Percentiles rank a stretch among this genome's conserved stretches.
phyloP scores from a whole-genome alignment of 2,797 vertebrate species.

The Mus caroli region DNA sequence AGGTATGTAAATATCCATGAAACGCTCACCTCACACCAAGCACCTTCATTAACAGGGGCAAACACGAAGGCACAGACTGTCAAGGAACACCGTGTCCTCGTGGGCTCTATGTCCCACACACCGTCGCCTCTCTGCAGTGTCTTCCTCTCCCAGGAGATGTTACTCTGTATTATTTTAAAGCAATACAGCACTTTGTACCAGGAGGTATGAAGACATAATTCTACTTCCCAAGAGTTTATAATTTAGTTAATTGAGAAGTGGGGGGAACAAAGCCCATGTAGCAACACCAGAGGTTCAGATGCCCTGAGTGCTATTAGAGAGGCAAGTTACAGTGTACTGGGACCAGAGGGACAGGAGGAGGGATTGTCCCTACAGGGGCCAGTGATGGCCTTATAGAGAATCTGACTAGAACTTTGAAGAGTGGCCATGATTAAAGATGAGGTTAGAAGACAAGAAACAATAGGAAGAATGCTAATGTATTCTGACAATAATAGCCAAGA shows the following conservation, averaged over 20 bases:
- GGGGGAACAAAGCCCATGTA: background rate
- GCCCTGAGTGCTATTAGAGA: background rate
- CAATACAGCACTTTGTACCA: background rate
- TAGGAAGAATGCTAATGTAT: background rate
- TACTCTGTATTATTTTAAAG: background rate
- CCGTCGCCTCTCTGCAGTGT: background rate
- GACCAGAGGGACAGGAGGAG: background rate
- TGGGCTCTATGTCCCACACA: background rate
- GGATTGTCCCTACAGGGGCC: background rate
- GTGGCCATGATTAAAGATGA: background rate
- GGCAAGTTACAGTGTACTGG: background rate
- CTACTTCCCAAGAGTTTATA: background rate
- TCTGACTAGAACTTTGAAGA: background rate
- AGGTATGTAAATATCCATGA: background rate
- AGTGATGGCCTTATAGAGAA: background rate
- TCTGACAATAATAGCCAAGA: background rate
- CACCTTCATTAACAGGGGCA: background rate
- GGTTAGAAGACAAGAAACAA: background rate
- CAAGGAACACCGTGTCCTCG: too few species aligned
- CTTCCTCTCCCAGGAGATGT: background rate
- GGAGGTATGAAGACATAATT: background rate
- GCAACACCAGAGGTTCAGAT: background rate
- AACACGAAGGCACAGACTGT: background rate
- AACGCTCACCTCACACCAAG: background rate
- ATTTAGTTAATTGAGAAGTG: background rate